Evolutionary conservation across 2,113 vertebrate species (phyloP), one percentile per base, ranked within the genome.

Genomic region (Lutjanus erythropterus): DNA sequence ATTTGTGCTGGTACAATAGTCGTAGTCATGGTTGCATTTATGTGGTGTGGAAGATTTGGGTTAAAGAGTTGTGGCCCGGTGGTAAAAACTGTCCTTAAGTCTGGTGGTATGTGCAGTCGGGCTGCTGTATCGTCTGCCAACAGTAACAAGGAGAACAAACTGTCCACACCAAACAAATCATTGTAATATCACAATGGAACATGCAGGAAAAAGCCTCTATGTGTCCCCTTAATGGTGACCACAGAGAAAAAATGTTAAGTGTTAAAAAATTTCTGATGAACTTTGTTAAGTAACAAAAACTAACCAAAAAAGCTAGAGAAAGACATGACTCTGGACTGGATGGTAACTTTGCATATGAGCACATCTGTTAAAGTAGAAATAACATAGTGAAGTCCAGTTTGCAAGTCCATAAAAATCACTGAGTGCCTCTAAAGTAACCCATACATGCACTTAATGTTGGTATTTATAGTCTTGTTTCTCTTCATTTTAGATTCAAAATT

Each of bases 361-460:
- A n/a, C n/a, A n/a, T n/a, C n/a, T n/a, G n/a, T n/a, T n/a, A n/a
- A n/a, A n/a, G n/a, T n/a, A 39, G 37, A 10, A 39, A 33, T 23
- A 42, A 33, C 49, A 41, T 31, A 56, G 16, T 31, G 12, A 75
- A 35, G 33, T 65, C 60, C 21, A 65, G 14, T 66, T 75, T 35
- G 29, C 27, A 55, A 56, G 27, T 35, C 37, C 7, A 31, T 42
- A 19, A 55, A 44, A 33, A n/a, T 6, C 4, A 15, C 6, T 21
- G 35, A 53, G 12, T 42, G 35, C 2, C 6, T 10, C n/a, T n/a
- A n/a, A n/a, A n/a, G n/a, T n/a, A n/a, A n/a, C 12, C 4, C 6
- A 21, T 15, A 35, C 12, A 2, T 55, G 41, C 39, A 25, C 6
- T 35, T 5, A 44, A 3, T 25, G 19, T 14, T 39, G 53, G 53